Evolutionary conservation across 2,113 vertebrate species (phyloP), one percentile per base, ranked within the genome.

Genomic region (Heliornis fulica): DNA sequence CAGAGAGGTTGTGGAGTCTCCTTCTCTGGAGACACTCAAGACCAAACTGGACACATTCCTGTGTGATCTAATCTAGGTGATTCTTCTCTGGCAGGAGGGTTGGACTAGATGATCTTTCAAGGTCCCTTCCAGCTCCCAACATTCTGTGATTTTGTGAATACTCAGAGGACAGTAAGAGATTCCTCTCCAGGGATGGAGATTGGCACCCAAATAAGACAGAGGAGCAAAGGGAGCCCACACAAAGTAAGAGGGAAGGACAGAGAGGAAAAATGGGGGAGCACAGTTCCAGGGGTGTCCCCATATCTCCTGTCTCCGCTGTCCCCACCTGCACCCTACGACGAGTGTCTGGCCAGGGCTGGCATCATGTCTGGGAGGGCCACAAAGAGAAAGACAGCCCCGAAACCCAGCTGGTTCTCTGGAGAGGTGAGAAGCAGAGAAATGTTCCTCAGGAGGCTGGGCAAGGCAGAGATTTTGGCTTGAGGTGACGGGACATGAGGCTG

Each of bases 331-430:
- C 4, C 20, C 36, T 46, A 9, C 0, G 38, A 38, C 15, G 46
- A 36, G n/a, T 0, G 3, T 23, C n/a, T 28, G n/a, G 7, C 22
- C 41, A 25, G 56, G 14, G 34, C 28, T 1, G 0, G 10, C 50
- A 48, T 6, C 54, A 9, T 36, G 2, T 0, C 57, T 34, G 53
- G 22, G 19, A 76, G 54, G 6, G 15, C 26, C 19, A 11, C 18
- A 9, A 48, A 45, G 64, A 57, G 31, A 46, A 91, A n/a, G n/a
- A 11, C 1, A 0, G 19, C 0, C 45, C 21, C 23, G 51, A 61
- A 83, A 43, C 23, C 13, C 66, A 23, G 25, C n/a, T 71, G 22
- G 68, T 43, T 61, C 74, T 78, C 6, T 0, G n/a, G 51, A 60
- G 46, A 43, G 65, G 23, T 8, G 74, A 46, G 41, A 14, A 81